Evolutionary conservation across 2,888 invertebrate genomes (phyloP), one percentile per base, ranked within the genome.

Genomic region (Dione vanillae): DNA sequence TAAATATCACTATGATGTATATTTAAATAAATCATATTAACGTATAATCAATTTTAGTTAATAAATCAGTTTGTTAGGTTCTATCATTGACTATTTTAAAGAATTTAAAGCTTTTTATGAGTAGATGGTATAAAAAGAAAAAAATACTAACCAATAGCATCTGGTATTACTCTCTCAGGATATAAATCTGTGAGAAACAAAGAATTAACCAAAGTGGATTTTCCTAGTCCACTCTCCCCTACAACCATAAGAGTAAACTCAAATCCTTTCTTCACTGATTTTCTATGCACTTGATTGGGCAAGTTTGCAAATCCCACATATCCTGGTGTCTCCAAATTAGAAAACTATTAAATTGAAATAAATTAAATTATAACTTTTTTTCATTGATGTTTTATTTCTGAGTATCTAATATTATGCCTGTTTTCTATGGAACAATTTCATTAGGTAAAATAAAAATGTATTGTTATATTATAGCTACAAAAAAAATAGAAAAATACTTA

Each of bases 181-280:
- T 99, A 99, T 71, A 99, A 94, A 88, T 99, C 99, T 51, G 98
- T 98, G 71, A 98, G 93, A 87, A 99, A 99, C 69, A 99, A 94
- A 74, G 98, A 98, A 89, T 99, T 99, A 64, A 99, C 98, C 61
- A 99, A 94, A 0, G 99, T 99, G 0, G 98, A 98, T 92, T 99
- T 99, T 45, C 99, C 99, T 49, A 99, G 93, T 0, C 99, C 98
- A 78, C 96, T 96, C 82, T 97, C 97, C 47, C 98, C 98, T 10
- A 98, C 98, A 68, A 99, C 98, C 99, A 99, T 99, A 12, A 99
- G 92, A 0, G 99, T 99, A 86, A 99, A 99, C 91, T 99, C 99
- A 85, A 99, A 99, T 27, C 99, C 99, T 85, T 98, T 99, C 89
- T 99, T 99, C 67, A 99, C 99, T 0, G 98, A 98, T 90, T 99